Evolutionary conservation across 2,888 invertebrate genomes (phyloP).

Genomic region (Cantharis lateralis): DNA sequence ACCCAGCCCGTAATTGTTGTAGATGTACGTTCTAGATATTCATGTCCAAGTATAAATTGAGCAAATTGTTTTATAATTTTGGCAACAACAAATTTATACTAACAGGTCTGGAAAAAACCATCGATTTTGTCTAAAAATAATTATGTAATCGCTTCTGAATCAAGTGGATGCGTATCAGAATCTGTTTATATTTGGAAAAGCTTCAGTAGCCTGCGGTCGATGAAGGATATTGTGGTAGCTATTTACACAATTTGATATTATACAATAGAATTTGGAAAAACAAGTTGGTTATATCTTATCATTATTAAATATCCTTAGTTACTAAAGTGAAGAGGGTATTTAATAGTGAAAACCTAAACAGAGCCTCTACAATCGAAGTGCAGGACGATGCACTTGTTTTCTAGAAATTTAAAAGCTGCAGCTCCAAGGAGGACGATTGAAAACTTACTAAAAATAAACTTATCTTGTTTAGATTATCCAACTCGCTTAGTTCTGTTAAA

Average conservation of each 20-base stretch:
- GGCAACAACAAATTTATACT: not conserved
- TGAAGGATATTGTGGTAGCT: not conserved
- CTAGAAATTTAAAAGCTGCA: slow-evolving; percentile 45
- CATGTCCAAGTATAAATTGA: not conserved
- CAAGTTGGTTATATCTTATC: slow-evolving; percentile 10
- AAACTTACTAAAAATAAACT: slow-evolving; percentile 48
- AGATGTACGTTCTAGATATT: not conserved
- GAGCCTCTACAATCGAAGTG: slow-evolving; percentile 40
- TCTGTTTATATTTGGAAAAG: not conserved
- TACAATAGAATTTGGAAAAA: slow-evolving; percentile 9
- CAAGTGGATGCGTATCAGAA: not conserved
- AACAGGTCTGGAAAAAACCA: not conserved
- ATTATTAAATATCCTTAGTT: slow-evolving; percentile 13
- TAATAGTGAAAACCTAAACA: slow-evolving; percentile 33
- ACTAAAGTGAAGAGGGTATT: not conserved
- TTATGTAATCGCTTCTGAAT: not conserved
- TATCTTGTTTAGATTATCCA: slow-evolving; percentile 30
- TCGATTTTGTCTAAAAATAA: not conserved
- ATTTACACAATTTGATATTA: slow-evolving; percentile 5
- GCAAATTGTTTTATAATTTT: not conserved
- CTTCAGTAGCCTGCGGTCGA: not conserved
- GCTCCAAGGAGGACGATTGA: slow-evolving; percentile 40
- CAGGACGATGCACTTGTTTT: slow-evolving; percentile 53
- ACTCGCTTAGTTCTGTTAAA: slow-evolving; percentile 14
- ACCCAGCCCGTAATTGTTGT: not conserved